These are phyloP conservation scores for Hecatera dysodea DNA, from an alignment of 2,888 invertebrate genomes.

Conservation along the genomic window DNA sequence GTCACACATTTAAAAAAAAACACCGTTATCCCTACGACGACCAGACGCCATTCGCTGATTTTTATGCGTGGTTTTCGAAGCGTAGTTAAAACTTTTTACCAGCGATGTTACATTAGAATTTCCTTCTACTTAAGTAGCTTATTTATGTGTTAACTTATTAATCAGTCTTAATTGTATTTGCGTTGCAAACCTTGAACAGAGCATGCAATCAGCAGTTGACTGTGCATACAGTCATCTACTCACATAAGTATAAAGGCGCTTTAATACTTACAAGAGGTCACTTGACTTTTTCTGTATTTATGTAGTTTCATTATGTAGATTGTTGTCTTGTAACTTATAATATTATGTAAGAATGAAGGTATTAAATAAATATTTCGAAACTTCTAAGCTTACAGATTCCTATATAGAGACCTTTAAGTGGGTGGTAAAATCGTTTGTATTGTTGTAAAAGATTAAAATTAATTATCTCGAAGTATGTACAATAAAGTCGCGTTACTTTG, in stretches of 20 bases:
- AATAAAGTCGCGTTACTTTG: too few relatives aligned
- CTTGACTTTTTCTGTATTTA: neutral
- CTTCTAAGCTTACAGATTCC: too few relatives aligned
- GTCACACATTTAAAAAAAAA: too few relatives aligned
- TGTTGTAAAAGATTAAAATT: too few relatives aligned
- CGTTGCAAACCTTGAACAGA: neutral
- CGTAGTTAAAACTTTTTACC: neutral
- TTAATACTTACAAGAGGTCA: neutral
- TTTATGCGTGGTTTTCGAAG: too few relatives aligned
- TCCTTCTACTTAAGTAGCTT: neutral
- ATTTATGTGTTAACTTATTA: neutral
- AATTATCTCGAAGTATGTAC: too few relatives aligned
- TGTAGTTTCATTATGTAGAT: neutral
- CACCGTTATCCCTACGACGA: neutral
- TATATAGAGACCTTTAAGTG: too few relatives aligned
- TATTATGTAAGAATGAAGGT: neutral
- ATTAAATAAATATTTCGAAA: neutral
- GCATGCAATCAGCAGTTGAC: neutral
- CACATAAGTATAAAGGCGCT: neutral
- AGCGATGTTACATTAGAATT: conserved; percentile 6
- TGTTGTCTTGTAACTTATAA: neutral
- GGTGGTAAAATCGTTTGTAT: too few relatives aligned
- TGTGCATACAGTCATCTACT: neutral
- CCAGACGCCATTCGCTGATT: neutral
- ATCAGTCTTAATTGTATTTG: conserved; percentile 2